Evolutionary conservation across 1,140 invertebrate species (phyloP).

Genomic region (Rhynchophorus ferrugineus): DNA sequence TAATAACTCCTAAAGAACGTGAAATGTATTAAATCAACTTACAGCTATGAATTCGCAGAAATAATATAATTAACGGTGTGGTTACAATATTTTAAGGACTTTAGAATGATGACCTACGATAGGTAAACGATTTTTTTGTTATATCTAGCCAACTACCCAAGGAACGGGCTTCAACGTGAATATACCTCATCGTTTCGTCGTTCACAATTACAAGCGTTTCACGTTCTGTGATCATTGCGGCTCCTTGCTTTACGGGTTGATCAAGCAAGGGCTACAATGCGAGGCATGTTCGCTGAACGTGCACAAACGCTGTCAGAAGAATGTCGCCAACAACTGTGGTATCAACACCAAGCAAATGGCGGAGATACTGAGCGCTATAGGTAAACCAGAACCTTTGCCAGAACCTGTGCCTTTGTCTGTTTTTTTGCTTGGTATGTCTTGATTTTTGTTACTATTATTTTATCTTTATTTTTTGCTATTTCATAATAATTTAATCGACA

Average conservation of each 20-base stretch:
- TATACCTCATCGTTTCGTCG: constrained; percentile 88
- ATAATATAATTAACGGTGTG: too few relatives aligned
- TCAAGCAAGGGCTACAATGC: constrained; percentile 95
- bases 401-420: constrained; percentile 7
- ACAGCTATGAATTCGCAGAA: too few relatives aligned
- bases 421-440: constrained; percentile 18
- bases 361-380: constrained; percentile 81
- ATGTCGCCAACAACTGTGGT: constrained; percentile 99
- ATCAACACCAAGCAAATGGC: constrained; percentile 96
- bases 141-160: constrained; percentile 45
- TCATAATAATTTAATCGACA: too few relatives aligned
- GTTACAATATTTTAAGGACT: too few relatives aligned
- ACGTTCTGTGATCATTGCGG: constrained; percentile 99
- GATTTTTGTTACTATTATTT: constrained; percentile 9
- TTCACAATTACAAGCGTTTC: constrained; percentile 94
- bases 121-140: constrained; percentile 29
- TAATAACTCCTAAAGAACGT: too few relatives aligned
- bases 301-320: constrained; percentile 97
- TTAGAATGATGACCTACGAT: too few relatives aligned
- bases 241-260: constrained; percentile 89
- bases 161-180: constrained; percentile 94
- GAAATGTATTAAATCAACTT: too few relatives aligned
- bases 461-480: background rate
- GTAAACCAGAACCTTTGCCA: constrained; percentile 43
- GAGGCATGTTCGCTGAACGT: constrained; percentile 97